phyloP scores from a whole-genome alignment of 2,113 vertebrate genomes.

The Labeo rohita region DNA sequence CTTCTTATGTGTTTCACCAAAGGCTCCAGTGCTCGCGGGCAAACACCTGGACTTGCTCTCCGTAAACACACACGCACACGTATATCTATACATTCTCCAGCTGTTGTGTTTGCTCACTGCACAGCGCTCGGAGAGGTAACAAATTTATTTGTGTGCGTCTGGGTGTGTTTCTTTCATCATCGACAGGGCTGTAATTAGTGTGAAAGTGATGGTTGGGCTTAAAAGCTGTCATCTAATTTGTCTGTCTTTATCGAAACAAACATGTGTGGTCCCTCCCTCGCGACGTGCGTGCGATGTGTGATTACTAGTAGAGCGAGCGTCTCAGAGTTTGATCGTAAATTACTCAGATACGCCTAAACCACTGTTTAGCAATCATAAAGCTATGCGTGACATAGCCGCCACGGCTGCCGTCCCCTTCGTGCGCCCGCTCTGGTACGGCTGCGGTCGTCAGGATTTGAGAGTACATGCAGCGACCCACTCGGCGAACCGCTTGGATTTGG shows the following conservation, averaged over 20 bases:
- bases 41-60: conserved; percentile 70
- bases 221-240: conserved; percentile 80
- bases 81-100: conserved; percentile 33
- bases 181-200: conserved; percentile 75
- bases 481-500: background rate
- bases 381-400: conserved; percentile 68
- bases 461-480: conserved; percentile 41
- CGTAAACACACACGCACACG: conserved; percentile 34
- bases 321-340: conserved; percentile 65
- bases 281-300: conserved; percentile 58
- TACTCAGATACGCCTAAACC: conserved; percentile 59
- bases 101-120: conserved; percentile 65
- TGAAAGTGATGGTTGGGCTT: conserved; percentile 73
- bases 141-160: conserved; percentile 60
- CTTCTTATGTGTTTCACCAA: conserved; percentile 63
- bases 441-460: conserved; percentile 60
- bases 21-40: conserved; percentile 56
- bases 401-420: conserved; percentile 52
- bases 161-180: conserved; percentile 69
- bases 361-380: conserved; percentile 73
- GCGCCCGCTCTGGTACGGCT: conserved; percentile 8
- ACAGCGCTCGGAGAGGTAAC: conserved; percentile 65
- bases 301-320: conserved; percentile 34
- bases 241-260: conserved; percentile 79
- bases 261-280: conserved; percentile 75